These are phyloP conservation scores for Parazoanthus atlanticus DNA, from an alignment of 92 coral and sea anemone genomes.

Conservation along the genomic window DNA sequence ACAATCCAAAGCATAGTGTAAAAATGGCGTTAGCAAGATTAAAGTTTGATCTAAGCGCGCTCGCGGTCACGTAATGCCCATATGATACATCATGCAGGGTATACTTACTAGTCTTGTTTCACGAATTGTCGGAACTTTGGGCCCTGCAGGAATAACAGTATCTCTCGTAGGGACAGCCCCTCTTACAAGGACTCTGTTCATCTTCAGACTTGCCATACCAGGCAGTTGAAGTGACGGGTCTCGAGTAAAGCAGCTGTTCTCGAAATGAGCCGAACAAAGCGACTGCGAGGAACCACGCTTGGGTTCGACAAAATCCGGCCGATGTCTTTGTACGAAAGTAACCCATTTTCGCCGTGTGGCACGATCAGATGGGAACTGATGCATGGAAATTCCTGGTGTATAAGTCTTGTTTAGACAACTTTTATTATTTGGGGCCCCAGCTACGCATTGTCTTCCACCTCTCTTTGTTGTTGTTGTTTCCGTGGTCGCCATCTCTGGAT, in stretches of 20 bases:
- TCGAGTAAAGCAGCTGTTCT: too few relatives aligned
- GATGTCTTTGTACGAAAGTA: too few relatives aligned
- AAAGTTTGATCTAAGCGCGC: not conserved
- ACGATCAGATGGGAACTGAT: too few relatives aligned
- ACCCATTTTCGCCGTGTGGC: too few relatives aligned
- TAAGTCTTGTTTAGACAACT: too few relatives aligned
- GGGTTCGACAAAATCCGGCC: too few relatives aligned
- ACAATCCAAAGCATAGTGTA: not conserved
- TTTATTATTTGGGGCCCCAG: too few relatives aligned
- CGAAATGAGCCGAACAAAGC: too few relatives aligned
- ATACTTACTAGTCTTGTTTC: not conserved
- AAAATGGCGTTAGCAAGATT: not conserved
- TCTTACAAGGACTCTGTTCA: constrained; percentile 14
- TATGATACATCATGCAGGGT: not conserved
- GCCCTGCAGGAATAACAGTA: not conserved
- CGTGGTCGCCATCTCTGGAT: too few relatives aligned
- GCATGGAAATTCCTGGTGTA: too few relatives aligned
- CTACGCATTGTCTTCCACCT: too few relatives aligned
- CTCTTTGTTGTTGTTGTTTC: not conserved
- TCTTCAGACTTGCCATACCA: not conserved
- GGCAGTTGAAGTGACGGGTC: not conserved
- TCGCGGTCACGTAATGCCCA: not conserved
- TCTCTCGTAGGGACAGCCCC: constrained; percentile 24
- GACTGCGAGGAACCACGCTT: too few relatives aligned
- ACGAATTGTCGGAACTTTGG: not conserved